Evolutionary conservation across 64 coral and sea anemone species (phyloP).

Genomic region (Montipora cactus): DNA sequence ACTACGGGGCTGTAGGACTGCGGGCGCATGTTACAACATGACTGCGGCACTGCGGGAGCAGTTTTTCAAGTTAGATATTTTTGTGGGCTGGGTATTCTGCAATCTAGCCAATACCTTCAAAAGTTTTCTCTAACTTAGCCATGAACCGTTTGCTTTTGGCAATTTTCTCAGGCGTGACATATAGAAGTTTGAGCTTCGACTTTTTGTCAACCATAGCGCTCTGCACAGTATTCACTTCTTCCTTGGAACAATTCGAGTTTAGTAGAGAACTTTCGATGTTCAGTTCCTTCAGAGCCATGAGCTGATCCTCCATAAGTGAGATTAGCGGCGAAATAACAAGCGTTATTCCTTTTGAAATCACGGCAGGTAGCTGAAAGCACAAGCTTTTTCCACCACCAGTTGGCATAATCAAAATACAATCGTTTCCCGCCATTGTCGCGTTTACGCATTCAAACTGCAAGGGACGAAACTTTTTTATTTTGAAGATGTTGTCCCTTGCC

Average conservation of each 20-base stretch:
- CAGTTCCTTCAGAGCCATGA: constrained; percentile 83
- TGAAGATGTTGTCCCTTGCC: constrained; percentile 63
- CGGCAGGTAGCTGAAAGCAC: constrained; percentile 92
- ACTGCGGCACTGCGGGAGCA: too few species aligned
- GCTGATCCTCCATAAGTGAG: constrained; percentile 93
- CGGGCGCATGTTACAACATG: too few species aligned
- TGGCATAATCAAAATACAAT: constrained; percentile 97
- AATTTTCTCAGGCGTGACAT: constrained; percentile 99
- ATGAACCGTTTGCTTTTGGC: constrained; percentile 95
- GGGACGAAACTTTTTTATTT: constrained; percentile 78
- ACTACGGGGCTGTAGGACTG: too few species aligned
- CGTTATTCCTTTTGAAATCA: constrained; percentile 88
- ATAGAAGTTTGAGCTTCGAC: constrained; percentile 85
- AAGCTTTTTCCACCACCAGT: constrained; percentile 95
- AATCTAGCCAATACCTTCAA: constrained; percentile 64
- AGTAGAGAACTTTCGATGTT: constrained; percentile 68
- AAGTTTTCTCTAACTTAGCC: constrained; percentile 92
- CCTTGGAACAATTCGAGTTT: constrained; percentile 81
- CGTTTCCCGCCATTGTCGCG: constrained; percentile 85
- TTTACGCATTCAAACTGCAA: constrained; percentile 93
- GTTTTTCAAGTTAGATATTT: too few species aligned
- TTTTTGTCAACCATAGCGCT: constrained; percentile 76
- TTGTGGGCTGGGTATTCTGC: neutral
- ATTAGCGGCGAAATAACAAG: constrained; percentile 93
- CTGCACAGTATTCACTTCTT: constrained; percentile 88